Percentiles rank a stretch among this genome's conserved stretches.
Evolutionary conservation across 2,113 vertebrate genomes (phyloP).

Genomic region (Corythaeola cristata): DNA sequence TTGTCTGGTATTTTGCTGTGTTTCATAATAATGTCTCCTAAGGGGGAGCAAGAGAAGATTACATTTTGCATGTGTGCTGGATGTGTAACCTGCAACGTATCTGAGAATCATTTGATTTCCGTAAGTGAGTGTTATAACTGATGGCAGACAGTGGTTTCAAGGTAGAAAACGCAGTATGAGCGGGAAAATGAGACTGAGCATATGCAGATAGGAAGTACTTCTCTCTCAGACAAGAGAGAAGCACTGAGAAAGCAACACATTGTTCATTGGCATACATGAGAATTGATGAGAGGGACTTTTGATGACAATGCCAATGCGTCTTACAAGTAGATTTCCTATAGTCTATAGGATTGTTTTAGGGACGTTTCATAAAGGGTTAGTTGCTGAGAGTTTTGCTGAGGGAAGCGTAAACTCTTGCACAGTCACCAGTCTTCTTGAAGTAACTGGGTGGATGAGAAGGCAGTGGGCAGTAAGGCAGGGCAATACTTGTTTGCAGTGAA

Average conservation of each 20-base stretch:
- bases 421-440: not conserved
- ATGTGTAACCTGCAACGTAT: not conserved
- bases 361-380: not conserved
- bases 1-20: not conserved
- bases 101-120: not conserved
- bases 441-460: too few relatives aligned
- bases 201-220: not conserved
- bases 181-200: not conserved
- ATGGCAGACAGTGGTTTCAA: not conserved
- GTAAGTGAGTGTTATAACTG: not conserved
- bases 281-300: not conserved
- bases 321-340: not conserved
- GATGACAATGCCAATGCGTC: fast-evolving
- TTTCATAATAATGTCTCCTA: not conserved
- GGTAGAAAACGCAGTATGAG: not conserved
- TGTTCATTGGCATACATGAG: not conserved
- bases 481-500: not conserved
- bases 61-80: not conserved
- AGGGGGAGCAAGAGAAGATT: not conserved
- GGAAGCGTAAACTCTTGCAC: not conserved
- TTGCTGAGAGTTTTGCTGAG: not conserved
- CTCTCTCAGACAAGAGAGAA: not conserved
- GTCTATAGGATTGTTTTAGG: not conserved
- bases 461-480: not conserved
- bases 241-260: not conserved